These are phyloP conservation scores for Pluvianellus socialis DNA, from an alignment of 2,113 vertebrate genomes.

Conservation along the genomic window DNA sequence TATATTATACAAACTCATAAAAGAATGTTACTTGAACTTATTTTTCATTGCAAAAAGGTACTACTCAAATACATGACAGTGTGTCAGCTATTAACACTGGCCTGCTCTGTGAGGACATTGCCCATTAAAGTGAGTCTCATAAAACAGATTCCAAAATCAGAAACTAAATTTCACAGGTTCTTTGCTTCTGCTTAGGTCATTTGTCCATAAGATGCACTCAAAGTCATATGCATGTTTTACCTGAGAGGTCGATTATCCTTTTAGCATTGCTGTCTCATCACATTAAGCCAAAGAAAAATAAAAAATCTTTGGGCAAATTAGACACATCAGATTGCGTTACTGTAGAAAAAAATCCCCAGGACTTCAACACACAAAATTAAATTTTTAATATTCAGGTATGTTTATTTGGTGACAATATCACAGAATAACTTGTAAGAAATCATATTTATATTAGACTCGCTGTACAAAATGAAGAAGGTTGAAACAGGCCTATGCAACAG, in stretches of 20 bases:
- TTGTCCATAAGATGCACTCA: background rate
- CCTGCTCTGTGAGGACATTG: background rate
- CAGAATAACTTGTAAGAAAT: background rate
- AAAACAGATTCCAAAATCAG: background rate
- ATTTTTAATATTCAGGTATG: background rate
- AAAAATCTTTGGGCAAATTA: background rate
- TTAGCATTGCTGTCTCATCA: background rate
- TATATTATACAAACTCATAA: background rate
- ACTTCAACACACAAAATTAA: background rate
- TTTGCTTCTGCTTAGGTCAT: background rate
- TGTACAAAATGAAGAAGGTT: background rate
- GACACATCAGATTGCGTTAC: background rate
- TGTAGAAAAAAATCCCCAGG: background rate
- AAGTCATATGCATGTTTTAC: background rate
- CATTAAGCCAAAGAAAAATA: background rate
- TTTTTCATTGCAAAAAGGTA: constrained; percentile 19
- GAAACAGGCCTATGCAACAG: background rate
- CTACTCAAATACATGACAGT: background rate
- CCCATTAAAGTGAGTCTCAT: background rate
- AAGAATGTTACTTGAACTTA: background rate
- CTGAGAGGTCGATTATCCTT: background rate
- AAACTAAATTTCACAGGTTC: background rate
- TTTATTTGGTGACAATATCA: background rate
- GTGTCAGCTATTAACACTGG: background rate
- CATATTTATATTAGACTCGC: background rate